These are phyloP conservation scores for Gallinago jamesoni DNA, from an alignment of 2,113 vertebrate genomes.

Conservation along the genomic window DNA sequence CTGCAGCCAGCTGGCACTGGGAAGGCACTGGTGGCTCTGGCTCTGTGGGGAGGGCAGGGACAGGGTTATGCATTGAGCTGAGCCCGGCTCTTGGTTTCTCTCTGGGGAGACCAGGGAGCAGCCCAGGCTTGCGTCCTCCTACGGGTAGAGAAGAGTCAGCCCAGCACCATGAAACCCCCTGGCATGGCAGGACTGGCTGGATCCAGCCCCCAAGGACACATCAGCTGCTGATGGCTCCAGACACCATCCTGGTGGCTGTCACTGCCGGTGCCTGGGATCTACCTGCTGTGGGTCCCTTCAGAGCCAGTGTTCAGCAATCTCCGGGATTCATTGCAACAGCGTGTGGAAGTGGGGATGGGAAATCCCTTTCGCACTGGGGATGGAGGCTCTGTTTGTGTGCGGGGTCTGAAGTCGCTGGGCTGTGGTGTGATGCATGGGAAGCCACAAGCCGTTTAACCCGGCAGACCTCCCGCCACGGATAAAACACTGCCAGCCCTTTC, in stretches of 20 bases:
- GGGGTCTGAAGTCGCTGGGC: rapidly evolving
- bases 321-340: rapidly evolving
- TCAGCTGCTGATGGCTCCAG: neutral
- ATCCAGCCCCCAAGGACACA: neutral
- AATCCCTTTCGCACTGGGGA: neutral
- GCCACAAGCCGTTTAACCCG: neutral
- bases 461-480: rapidly evolving
- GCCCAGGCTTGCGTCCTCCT: neutral
- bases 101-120: neutral
- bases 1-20: neutral
- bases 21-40: neutral
- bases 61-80: neutral
- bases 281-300: neutral
- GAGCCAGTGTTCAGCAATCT: neutral
- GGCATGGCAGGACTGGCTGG: neutral
- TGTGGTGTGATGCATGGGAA: neutral
- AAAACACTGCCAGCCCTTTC: neutral
- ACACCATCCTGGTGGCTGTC: neutral
- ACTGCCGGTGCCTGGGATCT: neutral
- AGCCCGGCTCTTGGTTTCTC: neutral
- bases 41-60: neutral
- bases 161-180: neutral
- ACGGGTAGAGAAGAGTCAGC: neutral
- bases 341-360: neutral
- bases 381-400: neutral